Percentiles rank a stretch among this genome's conserved stretches.
Evolutionary conservation across 2,797 vertebrate species (phyloP).

Genomic region (Thamnophis elegans): DNA sequence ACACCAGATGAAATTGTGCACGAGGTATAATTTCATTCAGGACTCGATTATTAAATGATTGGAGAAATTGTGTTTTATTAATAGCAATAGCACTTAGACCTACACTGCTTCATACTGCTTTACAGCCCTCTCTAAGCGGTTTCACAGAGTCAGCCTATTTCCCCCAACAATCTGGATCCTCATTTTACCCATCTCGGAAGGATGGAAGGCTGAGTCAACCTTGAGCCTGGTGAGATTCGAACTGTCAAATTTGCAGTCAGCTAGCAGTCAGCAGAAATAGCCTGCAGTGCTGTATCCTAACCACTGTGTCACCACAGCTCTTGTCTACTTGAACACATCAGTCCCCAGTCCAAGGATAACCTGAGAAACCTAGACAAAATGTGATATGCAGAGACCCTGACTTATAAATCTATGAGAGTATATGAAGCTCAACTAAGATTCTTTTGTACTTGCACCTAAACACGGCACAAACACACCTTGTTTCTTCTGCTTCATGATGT

Average conservation of each 20-base stretch:
- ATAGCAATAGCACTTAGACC: too few species aligned
- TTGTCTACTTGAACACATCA: not conserved
- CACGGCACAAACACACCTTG: not conserved
- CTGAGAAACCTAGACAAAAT: not conserved
- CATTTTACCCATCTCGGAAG: too few species aligned
- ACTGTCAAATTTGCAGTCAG: too few species aligned
- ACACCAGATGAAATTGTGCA: not conserved
- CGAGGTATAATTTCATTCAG: not conserved
- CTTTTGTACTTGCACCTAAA: not conserved
- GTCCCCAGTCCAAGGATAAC: not conserved
- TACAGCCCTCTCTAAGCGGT: too few species aligned
- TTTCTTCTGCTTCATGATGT: not conserved
- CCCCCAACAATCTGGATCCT: too few species aligned
- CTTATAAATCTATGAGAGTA: not conserved
- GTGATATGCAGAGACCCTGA: not conserved
- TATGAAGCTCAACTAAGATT: not conserved
- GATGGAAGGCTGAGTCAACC: too few species aligned
- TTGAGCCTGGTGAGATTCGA: too few species aligned
- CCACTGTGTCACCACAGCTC: too few species aligned
- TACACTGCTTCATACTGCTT: too few species aligned
- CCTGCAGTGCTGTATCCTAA: too few species aligned
- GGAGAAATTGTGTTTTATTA: not conserved
- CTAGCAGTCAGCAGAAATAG: too few species aligned
- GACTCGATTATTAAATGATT: not conserved
- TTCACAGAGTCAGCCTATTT: too few species aligned